Base-by-base conservation (phyloP, 2,113 vertebrate species). In the Microtus ochrogaster region DNA sequence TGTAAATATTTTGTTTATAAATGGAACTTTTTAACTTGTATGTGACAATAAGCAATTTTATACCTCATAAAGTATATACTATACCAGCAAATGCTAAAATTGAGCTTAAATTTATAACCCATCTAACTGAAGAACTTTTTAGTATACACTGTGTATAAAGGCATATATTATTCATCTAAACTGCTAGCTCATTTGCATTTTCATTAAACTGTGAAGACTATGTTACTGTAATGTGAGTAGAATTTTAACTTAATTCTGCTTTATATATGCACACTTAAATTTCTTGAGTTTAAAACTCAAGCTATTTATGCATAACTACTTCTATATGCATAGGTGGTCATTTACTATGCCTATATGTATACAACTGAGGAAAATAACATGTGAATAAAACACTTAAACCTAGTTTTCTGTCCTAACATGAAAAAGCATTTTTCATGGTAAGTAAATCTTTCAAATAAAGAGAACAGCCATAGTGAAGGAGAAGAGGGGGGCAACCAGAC, bases 151-250 rank as follows among this genome's bases (percentile, higher is more conserved):
- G 13, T 39, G 2, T 90, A 90, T 96, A 96, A 94, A 94, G 19
- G 33, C 58, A 96, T 97, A 61, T 79, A 97, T 96, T 96, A 97
- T 97, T 97, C 74, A 97, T 97, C 68, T 91, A 94, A 94, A 90
- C 70, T 94, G 65, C 84, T 68, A 93, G 14, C 52, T 97, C 52
- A 97, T 96, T 97, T 97, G 94, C 93, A 97, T 96, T 98, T 97
- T 96, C 97, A 96, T 97, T 98, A 96, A 97, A 95, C 93, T 84
- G 22, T 94, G 93, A 96, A 91, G 96, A 89, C 73, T 91, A 22
- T 91, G 89, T 97, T 66, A 84, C 55, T 94, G 7, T 61, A 92
- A 65, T 93, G 72, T 95, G 90, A 96, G 44, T 47, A 87, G 66
- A 97, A 96, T 97, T 96, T 96, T 94, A 96, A 95, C 44, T 78